phyloP scores from a whole-genome alignment of 2,113 vertebrate species.

The Anguilla rostrata region DNA sequence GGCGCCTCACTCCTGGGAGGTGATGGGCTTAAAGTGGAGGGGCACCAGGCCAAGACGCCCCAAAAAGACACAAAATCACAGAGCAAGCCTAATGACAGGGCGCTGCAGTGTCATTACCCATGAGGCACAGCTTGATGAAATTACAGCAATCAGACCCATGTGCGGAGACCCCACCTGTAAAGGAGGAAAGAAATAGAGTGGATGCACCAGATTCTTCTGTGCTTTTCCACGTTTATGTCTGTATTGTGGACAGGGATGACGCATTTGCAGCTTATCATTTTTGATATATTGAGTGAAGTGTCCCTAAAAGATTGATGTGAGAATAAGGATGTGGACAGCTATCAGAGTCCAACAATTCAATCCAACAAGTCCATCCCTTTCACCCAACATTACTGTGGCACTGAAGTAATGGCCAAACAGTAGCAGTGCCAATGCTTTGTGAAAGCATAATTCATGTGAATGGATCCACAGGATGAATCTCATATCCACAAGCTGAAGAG shows the following conservation, averaged over 20 bases:
- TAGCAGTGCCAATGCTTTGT: not conserved
- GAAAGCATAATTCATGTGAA: not conserved
- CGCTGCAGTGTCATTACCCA: conserved; percentile 8
- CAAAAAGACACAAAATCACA: conserved; percentile 19
- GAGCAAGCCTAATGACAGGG: conserved; percentile 24
- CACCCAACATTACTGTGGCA: not conserved
- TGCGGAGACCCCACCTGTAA: conserved; percentile 8
- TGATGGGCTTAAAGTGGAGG: not conserved
- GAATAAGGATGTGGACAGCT: too few relatives aligned
- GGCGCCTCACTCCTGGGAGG: not conserved
- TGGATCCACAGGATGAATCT: not conserved
- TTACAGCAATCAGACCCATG: conserved; percentile 27
- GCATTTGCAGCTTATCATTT: not conserved
- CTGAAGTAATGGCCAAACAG: too few relatives aligned
- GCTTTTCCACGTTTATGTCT: not conserved
- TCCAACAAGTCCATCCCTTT: not conserved
- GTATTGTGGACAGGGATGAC: not conserved
- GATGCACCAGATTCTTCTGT: not conserved
- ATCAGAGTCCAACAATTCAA: too few relatives aligned
- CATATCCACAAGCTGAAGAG: not conserved
- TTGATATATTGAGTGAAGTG: not conserved
- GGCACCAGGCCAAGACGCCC: not conserved
- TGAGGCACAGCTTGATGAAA: conserved; percentile 17
- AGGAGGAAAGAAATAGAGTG: not conserved
- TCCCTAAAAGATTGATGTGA: too few relatives aligned